Conservation (phyloP, 2,113 vertebrate species). For the Charina bottae region DNA sequence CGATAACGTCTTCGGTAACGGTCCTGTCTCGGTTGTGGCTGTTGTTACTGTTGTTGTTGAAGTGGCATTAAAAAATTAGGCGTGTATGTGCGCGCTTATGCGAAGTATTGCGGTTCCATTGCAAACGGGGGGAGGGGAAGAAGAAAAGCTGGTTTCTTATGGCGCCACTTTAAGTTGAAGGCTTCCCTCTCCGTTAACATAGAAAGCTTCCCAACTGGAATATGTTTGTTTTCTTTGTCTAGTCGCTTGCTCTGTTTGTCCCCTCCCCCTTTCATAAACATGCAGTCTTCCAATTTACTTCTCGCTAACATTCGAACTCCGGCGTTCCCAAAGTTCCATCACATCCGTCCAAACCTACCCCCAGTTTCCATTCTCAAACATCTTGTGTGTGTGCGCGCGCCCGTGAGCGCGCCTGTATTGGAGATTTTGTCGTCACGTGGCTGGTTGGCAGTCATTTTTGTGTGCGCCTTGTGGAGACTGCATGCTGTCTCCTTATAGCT, state of each 20-base stretch:
- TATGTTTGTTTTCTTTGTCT: background rate
- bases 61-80: conserved; percentile 3
- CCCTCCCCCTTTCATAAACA: background rate
- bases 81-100: conserved; percentile 42
- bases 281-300: background rate
- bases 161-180: conserved; percentile 74
- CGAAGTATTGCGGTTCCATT: conserved; percentile 63
- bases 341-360: conserved; percentile 41
- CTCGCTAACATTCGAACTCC: background rate
- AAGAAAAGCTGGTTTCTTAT: conserved; percentile 56
- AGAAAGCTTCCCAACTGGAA: conserved; percentile 40
- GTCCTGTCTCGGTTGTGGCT: conserved; percentile 30
- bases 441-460: conserved; percentile 58
- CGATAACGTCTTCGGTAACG: background rate
- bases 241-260: background rate
- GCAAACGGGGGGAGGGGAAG: conserved; percentile 29
- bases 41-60: background rate
- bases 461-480: conserved; percentile 28
- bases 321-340: conserved; percentile 57
- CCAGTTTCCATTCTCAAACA: conserved; percentile 59
- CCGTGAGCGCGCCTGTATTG: conserved; percentile 50
- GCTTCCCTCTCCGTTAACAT: conserved; percentile 19
- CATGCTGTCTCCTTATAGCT: conserved; percentile 21
- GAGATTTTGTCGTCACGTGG: conserved; percentile 68
- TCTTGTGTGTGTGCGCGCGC: conserved; percentile 3